Evolutionary conservation across 2,113 vertebrate genomes (phyloP), one percentile per base, ranked within the genome.

Genomic region (Hiodon alosoides): DNA sequence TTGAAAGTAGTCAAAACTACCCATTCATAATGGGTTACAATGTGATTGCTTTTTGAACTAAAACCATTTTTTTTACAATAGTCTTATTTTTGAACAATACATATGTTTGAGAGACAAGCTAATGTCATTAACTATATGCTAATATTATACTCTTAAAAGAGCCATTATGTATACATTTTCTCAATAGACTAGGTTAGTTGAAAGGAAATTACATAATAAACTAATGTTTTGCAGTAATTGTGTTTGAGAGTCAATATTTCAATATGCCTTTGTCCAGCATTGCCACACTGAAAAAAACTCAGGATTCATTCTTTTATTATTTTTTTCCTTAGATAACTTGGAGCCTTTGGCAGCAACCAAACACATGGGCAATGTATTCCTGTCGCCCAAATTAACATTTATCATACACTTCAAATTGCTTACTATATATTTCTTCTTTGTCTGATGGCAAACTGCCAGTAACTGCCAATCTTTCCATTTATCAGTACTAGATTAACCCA

Each of bases 291-390:
- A 5, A 69, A 11, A 53, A 31, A 69, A 69, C 5, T 13, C 68
- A 7, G 17, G 16, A 53, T 70, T 10, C n/a, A 55, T 70, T 4
- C 51, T 70, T 62, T 66, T 66, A 47, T 57, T 17, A 31, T 69
- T 69, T 31, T 69, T 55, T 50, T 7, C 67, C 67, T 13, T 54
- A 14, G 16, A 10, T 69, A 17, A 57, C 69, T 55, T 55, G n/a
- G 69, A 46, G 68, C 69, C 53, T 57, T 70, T 57, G 69, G 69
- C 69, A 13, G 55, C 10, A 53, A 57, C 52, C 52, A 11, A 55
- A 70, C 57, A 51, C 55, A 70, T 70, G 53, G 69, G 14, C 51
- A 55, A 70, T 70, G 69, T 57, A 55, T 70, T 70, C 31, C 8
- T 57, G 53, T 52, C 52, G 5, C 69, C 53, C 17, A 55, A 57